A percentile compares a stretch with the other conserved stretches of the same genome.
Evolutionary conservation across 1,140 invertebrate genomes (phyloP).

Genomic region (Ceratina calcarata): DNA sequence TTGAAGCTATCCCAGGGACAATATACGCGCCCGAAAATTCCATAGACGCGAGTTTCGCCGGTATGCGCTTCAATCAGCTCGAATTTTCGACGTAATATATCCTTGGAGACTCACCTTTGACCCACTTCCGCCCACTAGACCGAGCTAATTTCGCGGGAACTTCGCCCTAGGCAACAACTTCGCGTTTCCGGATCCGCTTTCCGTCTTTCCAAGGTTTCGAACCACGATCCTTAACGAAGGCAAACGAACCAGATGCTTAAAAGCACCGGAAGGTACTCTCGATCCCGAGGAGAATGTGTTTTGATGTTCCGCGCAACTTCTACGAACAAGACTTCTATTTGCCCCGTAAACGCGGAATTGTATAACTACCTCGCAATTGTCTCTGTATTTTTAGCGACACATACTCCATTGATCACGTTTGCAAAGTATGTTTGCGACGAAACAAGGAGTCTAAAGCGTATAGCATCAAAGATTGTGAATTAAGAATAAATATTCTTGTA

Average conservation of each 20-base stretch:
- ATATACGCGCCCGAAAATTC: slow-evolving; percentile 10
- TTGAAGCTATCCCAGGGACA: not conserved
- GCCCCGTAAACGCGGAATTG: too few species aligned
- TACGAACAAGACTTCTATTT: not conserved
- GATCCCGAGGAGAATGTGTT: not conserved
- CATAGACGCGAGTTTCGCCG: slow-evolving; percentile 3
- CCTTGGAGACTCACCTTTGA: slow-evolving; percentile 42
- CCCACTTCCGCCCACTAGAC: slow-evolving; percentile 25
- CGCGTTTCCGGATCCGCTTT: slow-evolving; percentile 2
- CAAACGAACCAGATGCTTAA: slow-evolving; percentile 14
- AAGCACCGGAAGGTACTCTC: not conserved
- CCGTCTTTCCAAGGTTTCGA: not conserved
- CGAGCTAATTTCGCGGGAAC: slow-evolving; percentile 25
- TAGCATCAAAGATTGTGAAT: too few species aligned
- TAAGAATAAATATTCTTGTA: too few species aligned
- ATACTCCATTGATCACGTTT: too few species aligned
- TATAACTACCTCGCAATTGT: too few species aligned
- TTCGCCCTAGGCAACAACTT: slow-evolving; percentile 16
- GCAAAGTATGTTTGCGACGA: too few species aligned
- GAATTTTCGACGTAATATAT: slow-evolving; percentile 41
- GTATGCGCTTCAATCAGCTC: slow-evolving; percentile 25
- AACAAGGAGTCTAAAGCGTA: too few species aligned
- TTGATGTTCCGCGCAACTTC: slow-evolving; percentile 3
- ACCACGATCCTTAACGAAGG: slow-evolving; percentile 13
- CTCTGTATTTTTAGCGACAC: too few species aligned